A percentile compares a stretch with the other conserved stretches of the same genome.
phyloP scores from a whole-genome alignment of 2,113 vertebrate species.

The Hippocampus barbouri region DNA sequence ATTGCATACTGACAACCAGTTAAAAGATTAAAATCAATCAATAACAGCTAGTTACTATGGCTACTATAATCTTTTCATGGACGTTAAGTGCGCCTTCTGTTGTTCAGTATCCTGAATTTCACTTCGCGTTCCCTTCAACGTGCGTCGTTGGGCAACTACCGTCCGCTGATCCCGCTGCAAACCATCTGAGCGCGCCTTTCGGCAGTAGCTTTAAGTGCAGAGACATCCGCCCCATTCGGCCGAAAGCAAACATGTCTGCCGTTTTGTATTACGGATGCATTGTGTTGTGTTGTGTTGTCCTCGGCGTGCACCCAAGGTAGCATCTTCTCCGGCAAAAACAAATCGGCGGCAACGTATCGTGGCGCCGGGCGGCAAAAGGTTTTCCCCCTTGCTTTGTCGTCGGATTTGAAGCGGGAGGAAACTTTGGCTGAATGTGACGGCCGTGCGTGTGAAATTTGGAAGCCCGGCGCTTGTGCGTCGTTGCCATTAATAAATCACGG shows the following conservation, averaged over 20 bases:
- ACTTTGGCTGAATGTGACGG: background rate
- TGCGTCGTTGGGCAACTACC: no score
- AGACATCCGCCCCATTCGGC: background rate
- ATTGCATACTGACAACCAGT: no score
- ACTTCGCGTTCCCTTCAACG: no score
- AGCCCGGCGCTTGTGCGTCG: background rate
- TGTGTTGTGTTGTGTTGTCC: conserved; percentile 6
- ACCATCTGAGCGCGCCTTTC: no score
- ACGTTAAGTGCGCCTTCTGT: no score
- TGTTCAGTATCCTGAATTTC: no score
- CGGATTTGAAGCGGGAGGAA: background rate
- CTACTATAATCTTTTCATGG: no score
- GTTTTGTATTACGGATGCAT: background rate
- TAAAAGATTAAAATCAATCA: no score
- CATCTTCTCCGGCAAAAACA: conserved; percentile 15
- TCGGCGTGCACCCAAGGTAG: background rate
- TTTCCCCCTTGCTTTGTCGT: background rate
- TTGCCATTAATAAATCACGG: conserved; percentile 25
- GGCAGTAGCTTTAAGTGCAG: background rate
- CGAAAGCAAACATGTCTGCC: background rate
- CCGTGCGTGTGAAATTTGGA: background rate
- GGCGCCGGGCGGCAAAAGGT: background rate
- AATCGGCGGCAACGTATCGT: background rate
- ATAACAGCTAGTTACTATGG: no score
- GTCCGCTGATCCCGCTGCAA: no score